A percentile compares a stretch with the other conserved stretches of the same genome.
phyloP scores from a whole-genome alignment of 1,140 invertebrate species.

The Acromyrmex echinatior region DNA sequence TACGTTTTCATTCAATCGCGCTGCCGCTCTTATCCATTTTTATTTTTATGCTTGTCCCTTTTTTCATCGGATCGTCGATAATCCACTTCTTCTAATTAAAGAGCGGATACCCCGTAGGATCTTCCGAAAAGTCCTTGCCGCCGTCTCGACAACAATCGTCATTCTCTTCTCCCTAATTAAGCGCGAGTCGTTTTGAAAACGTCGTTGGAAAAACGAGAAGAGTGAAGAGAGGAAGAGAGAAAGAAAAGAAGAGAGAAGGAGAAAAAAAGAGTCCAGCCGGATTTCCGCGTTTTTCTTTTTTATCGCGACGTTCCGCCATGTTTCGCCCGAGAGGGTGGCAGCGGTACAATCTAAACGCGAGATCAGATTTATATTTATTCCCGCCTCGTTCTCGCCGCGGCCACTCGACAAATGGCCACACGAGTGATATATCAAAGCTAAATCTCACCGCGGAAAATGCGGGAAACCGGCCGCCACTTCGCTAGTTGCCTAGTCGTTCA shows the following conservation, averaged over 20 bases:
- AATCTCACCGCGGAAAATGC: conserved; percentile 59
- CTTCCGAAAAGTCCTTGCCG: conserved; percentile 22
- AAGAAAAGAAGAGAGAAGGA: not conserved
- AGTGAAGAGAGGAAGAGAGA: not conserved
- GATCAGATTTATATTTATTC: conserved; percentile 82
- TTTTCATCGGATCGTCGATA: conserved; percentile 28
- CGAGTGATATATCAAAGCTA: conserved; percentile 70
- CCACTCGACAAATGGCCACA: conserved; percentile 64
- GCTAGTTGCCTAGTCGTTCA: conserved; percentile 12
- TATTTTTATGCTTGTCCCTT: conserved; percentile 23
- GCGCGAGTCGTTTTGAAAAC: conserved; percentile 29
- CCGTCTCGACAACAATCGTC: not conserved
- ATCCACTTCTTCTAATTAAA: conserved; percentile 56
- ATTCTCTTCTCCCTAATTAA: conserved; percentile 54
- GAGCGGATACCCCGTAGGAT: conserved; percentile 9
- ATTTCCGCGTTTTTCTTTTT: conserved; percentile 56
- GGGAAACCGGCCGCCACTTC: conserved; percentile 28
- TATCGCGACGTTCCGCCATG: conserved; percentile 47
- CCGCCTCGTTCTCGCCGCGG: conserved; percentile 59
- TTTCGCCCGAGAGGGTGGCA: conserved; percentile 12
- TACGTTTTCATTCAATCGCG: not conserved
- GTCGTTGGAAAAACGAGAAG: conserved; percentile 12
- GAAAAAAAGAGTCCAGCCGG: not conserved
- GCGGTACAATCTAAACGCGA: conserved; percentile 72
- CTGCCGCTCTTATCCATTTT: conserved; percentile 29